phyloP scores from a whole-genome alignment of 1,140 invertebrate species.

The Medauroidea extradentata region DNA sequence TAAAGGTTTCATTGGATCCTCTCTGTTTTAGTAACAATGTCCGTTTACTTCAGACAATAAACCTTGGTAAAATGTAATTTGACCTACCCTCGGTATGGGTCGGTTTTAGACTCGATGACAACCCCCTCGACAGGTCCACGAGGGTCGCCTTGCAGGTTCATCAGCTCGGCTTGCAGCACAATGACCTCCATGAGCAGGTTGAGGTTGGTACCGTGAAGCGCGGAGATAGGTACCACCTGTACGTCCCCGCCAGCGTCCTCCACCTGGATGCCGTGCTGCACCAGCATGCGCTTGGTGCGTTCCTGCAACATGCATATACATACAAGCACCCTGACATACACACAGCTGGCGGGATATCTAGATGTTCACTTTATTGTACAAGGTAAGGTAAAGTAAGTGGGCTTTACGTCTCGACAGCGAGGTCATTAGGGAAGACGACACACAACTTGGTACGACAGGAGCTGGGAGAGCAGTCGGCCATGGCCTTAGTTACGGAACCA shows the following conservation, averaged over 20 bases:
- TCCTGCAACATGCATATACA: conserved; percentile 52
- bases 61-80: too few relatives aligned
- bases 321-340: neutral
- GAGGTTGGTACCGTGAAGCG: conserved; percentile 79
- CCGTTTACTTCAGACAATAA: too few relatives aligned
- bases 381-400: too few relatives aligned
- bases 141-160: conserved; percentile 79
- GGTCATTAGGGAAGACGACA: too few relatives aligned
- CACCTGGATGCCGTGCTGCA: conserved; percentile 71
- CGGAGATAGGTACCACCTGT: conserved; percentile 89
- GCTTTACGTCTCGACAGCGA: too few relatives aligned
- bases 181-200: conserved; percentile 79
- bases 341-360: neutral
- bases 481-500: too few relatives aligned
- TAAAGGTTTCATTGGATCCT: too few relatives aligned
- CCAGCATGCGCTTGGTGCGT: conserved; percentile 66
- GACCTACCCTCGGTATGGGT: conserved; percentile 62
- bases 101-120: conserved; percentile 80
- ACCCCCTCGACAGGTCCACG: conserved; percentile 82
- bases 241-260: conserved; percentile 91
- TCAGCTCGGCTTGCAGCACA: conserved; percentile 78
- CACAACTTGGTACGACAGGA: too few relatives aligned
- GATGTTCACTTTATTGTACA: neutral
- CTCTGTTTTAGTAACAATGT: too few relatives aligned
- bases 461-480: too few relatives aligned